Evolutionary conservation across 2,797 vertebrate genomes (phyloP).

Genomic region (Melanotaenia boesemani): DNA sequence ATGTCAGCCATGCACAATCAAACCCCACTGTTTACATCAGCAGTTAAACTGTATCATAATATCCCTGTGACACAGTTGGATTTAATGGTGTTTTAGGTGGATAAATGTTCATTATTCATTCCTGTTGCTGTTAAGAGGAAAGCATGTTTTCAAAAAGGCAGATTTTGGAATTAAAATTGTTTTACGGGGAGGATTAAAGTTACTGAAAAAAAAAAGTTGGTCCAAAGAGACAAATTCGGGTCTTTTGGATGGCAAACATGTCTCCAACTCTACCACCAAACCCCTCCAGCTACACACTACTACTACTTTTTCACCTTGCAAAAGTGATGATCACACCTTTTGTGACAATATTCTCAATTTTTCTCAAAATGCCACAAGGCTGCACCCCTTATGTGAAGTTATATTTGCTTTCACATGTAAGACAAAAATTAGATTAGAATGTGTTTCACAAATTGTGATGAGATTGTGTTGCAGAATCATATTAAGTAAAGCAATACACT

Average conservation of each 20-base stretch:
- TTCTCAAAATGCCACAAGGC: neutral
- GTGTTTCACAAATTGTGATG: neutral
- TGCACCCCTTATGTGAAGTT: neutral
- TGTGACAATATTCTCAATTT: neutral
- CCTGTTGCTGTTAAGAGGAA: neutral
- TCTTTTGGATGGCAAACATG: neutral
- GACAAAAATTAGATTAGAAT: neutral
- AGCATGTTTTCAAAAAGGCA: neutral
- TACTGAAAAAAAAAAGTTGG: neutral
- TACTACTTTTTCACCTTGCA: neutral
- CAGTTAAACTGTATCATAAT: neutral
- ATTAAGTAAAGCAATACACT: slow-evolving; percentile 1
- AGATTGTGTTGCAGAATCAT: neutral
- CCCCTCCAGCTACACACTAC: neutral
- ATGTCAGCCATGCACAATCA: neutral
- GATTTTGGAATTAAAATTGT: neutral
- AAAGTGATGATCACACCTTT: neutral
- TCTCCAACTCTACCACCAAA: neutral
- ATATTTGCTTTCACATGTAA: neutral
- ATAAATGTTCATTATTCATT: neutral
- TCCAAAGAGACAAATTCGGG: neutral
- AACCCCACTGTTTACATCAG: neutral
- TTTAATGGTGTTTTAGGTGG: neutral
- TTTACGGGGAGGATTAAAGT: neutral
- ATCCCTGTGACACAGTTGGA: neutral